Evolutionary conservation across 2,888 invertebrate genomes (phyloP).

Genomic region (Bruchidius siliquastri): DNA sequence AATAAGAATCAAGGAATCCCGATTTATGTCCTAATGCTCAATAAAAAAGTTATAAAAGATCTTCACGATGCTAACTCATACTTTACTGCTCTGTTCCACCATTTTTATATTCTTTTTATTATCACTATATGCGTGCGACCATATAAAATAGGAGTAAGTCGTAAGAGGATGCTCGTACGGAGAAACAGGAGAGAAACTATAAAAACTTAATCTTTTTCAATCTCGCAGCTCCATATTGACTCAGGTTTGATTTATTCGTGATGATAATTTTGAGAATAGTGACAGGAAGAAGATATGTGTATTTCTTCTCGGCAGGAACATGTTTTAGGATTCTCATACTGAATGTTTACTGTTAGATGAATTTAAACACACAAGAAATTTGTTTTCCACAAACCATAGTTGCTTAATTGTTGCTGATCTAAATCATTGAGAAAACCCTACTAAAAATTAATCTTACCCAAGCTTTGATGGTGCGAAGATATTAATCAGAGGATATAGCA

Average conservation of each 20-base stretch:
- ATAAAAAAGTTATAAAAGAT: neutral
- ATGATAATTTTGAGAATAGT: neutral
- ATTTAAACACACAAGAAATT: too few species aligned
- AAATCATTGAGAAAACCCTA: too few species aligned
- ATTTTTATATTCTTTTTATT: constrained; percentile 17
- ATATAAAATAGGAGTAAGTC: constrained; percentile 10
- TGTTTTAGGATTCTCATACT: too few species aligned
- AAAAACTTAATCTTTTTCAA: neutral
- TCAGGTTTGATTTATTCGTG: neutral
- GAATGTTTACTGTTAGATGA: too few species aligned
- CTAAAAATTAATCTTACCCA: too few species aligned
- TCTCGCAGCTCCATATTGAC: neutral
- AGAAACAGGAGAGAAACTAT: neutral
- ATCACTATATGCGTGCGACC: constrained; percentile 10
- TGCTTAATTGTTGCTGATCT: too few species aligned
- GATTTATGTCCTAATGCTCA: neutral
- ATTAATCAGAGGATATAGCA: too few species aligned
- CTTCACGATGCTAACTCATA: neutral
- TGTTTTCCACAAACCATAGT: too few species aligned
- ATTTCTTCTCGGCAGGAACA: too few species aligned
- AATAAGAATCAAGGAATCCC: neutral
- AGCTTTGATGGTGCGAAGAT: too few species aligned
- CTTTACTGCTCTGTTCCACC: constrained; percentile 6
- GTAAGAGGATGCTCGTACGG: neutral
- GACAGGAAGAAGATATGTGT: neutral